Percentiles rank a stretch among this genome's conserved stretches.
Conservation (phyloP, 2,797 vertebrate species). For the Gallinago nigripennis region DNA sequence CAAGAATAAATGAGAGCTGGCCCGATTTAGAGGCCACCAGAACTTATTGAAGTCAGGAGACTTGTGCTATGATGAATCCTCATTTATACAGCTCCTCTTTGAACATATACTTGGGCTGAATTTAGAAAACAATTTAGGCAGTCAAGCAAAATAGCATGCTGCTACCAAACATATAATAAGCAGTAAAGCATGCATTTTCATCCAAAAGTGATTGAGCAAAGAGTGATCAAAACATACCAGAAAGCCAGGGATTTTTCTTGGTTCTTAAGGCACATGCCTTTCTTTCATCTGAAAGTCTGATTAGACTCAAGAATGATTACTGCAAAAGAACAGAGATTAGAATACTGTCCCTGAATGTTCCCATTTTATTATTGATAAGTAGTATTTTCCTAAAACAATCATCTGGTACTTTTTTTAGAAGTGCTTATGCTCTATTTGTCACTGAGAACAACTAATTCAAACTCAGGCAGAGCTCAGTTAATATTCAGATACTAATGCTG, state of each 20-base stretch:
- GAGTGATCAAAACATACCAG: not conserved
- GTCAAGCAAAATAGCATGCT: not conserved
- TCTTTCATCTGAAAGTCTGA: not conserved
- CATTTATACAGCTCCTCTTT: not conserved
- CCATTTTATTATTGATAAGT: not conserved
- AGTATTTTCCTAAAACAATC: not conserved
- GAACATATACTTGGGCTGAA: not conserved
- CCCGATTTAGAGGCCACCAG: not conserved
- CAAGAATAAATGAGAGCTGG: not conserved
- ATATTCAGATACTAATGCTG: not conserved
- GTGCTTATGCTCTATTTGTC: not conserved
- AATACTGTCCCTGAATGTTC: not conserved
- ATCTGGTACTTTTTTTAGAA: not conserved
- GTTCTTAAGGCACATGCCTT: not conserved
- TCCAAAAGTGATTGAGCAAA: not conserved
- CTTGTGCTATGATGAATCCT: not conserved
- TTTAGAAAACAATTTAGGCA: slow-evolving; percentile 9
- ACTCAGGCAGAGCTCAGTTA: not conserved
- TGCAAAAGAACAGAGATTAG: not conserved
- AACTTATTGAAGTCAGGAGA: not conserved
- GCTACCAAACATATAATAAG: not conserved
- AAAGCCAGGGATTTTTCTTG: not conserved
- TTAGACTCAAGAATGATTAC: not conserved
- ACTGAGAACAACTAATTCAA: not conserved
- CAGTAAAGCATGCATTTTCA: not conserved